phyloP scores from a whole-genome alignment of 2,113 vertebrate genomes.

The Pseudopodoces humilis region DNA sequence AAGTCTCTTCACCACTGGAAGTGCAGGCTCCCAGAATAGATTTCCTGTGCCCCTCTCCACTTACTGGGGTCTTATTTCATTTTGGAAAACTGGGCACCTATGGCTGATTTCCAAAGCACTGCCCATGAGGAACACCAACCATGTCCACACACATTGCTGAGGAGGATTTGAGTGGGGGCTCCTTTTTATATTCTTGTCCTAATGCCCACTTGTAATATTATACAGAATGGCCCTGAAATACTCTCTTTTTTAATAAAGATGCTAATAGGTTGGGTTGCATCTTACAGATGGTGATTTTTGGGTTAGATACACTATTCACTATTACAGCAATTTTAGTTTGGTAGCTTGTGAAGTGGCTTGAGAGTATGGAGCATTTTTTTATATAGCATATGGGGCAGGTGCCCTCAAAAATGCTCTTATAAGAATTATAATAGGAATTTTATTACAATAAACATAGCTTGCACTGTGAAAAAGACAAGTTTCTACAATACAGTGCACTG shows the following conservation, averaged over 20 bases:
- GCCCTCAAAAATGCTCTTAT: not conserved
- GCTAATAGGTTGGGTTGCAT: not conserved
- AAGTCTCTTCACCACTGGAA: conserved; percentile 21
- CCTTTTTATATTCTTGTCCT: not conserved
- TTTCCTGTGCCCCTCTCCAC: not conserved
- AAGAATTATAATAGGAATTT: not conserved
- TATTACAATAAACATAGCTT: not conserved
- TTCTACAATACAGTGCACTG: not conserved
- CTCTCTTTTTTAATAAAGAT: not conserved
- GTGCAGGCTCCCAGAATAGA: conserved; percentile 28
- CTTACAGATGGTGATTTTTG: not conserved
- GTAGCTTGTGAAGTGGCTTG: not conserved
- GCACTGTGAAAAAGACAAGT: not conserved
- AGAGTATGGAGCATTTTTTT: not conserved
- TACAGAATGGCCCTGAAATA: not conserved
- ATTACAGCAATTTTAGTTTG: not conserved
- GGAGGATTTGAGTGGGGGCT: not conserved
- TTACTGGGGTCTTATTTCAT: conserved; percentile 51
- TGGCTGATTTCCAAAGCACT: conserved; percentile 41
- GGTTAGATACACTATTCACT: not conserved
- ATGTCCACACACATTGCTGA: not conserved
- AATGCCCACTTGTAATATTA: not conserved
- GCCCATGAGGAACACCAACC: not conserved
- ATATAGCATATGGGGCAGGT: rapidly evolving
- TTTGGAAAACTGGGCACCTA: conserved; percentile 39